Evolutionary conservation across 2,113 vertebrate genomes (phyloP).

Genomic region (Gulo gulo): DNA sequence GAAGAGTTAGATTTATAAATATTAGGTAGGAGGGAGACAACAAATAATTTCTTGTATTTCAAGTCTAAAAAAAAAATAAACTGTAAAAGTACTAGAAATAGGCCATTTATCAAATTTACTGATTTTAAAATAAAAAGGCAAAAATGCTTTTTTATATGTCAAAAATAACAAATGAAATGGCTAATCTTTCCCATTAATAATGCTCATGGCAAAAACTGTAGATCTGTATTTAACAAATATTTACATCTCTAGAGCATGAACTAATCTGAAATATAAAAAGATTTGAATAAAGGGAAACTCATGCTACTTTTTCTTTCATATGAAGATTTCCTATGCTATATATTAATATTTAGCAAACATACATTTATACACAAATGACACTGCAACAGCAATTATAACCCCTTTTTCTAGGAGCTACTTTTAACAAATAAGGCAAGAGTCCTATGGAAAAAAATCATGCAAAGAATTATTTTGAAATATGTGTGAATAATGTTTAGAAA

Average conservation of each 20-base stretch:
- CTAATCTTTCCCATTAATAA: background rate
- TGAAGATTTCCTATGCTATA: background rate
- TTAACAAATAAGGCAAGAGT: background rate
- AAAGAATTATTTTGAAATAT: background rate
- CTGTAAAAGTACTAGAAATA: background rate
- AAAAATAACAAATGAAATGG: background rate
- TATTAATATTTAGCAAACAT: background rate
- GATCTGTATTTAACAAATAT: background rate
- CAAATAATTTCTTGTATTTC: background rate
- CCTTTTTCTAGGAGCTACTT: background rate
- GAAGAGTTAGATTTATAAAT: background rate
- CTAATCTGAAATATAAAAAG: background rate
- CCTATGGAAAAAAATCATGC: background rate
- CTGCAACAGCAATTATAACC: background rate
- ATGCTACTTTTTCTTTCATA: background rate
- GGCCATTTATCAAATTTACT: background rate
- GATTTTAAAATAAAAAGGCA: background rate
- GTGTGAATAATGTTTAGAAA: background rate
- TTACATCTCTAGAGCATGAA: background rate
- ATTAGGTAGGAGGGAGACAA: background rate
- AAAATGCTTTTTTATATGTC: background rate
- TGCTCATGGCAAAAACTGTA: background rate
- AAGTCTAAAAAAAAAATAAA: background rate
- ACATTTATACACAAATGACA: background rate
- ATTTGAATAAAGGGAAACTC: background rate